A percentile compares a stretch with the other conserved stretches of the same genome.
phyloP scores from a whole-genome alignment of 1,140 invertebrate genomes.

The Hyles euphorbiae region DNA sequence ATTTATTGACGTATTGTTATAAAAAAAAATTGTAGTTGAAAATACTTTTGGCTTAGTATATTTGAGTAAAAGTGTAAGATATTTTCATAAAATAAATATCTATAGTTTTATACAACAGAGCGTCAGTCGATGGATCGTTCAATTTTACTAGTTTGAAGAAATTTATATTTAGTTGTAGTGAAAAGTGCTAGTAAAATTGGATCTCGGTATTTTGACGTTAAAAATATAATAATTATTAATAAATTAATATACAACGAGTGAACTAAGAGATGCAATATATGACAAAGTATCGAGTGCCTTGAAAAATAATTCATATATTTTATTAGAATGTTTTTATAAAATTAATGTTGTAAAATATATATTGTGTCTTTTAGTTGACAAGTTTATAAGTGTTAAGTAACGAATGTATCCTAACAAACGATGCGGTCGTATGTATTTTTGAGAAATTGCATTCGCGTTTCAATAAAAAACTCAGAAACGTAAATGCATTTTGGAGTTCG shows the following conservation, averaged over 20 bases:
- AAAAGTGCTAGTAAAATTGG: constrained; percentile 40
- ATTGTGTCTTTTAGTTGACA: too few species aligned
- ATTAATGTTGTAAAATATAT: too few species aligned
- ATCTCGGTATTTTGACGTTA: constrained; percentile 43
- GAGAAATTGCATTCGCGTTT: too few species aligned
- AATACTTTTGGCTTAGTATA: too few species aligned
- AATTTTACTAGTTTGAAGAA: constrained; percentile 35
- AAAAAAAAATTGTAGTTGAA: too few species aligned
- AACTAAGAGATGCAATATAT: constrained; percentile 26
- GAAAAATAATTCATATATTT: too few species aligned
- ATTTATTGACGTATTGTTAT: too few species aligned
- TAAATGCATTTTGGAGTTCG: background rate
- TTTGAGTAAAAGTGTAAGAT: too few species aligned
- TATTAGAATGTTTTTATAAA: too few species aligned
- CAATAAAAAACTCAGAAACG: too few species aligned
- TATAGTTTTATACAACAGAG: constrained; percentile 31
- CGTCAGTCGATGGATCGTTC: constrained; percentile 32
- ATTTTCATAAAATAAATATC: too few species aligned
- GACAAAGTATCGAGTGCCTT: constrained; percentile 29
- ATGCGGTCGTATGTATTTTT: constrained; percentile 19
- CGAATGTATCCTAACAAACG: constrained; percentile 50
- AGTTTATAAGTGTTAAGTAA: constrained; percentile 4
- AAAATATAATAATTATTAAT: constrained; percentile 59
- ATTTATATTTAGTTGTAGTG: constrained; percentile 5
- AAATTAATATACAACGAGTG: constrained; percentile 25